Conservation (phyloP, 1,140 invertebrate species). For the Sitobion miscanthi region DNA sequence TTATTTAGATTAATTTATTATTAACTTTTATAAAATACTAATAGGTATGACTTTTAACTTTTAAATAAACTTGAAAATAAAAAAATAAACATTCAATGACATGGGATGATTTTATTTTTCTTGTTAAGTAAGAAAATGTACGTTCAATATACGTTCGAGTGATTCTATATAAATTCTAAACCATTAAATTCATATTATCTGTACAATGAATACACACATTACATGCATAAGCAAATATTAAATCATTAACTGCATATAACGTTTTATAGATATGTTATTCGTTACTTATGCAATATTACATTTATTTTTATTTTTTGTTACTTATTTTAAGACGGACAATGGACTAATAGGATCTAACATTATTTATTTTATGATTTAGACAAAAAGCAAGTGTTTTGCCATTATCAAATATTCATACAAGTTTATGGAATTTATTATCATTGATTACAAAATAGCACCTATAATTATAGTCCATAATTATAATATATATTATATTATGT, state of each 20-base stretch:
- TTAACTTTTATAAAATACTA: too few species aligned
- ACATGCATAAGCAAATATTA: not conserved
- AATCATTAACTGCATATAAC: not conserved
- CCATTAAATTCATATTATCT: not conserved
- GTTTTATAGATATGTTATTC: not conserved
- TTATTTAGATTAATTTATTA: too few species aligned
- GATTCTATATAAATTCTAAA: not conserved
- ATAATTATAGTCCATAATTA: not conserved
- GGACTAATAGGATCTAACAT: not conserved
- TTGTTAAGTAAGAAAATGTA: not conserved
- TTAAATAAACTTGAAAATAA: too few species aligned
- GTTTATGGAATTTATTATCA: not conserved
- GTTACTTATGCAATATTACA: not conserved
- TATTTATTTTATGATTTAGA: not conserved
- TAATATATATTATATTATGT: not conserved
- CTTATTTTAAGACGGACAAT: not conserved
- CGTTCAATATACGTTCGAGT: not conserved
- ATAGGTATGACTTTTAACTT: too few species aligned
- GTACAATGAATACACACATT: not conserved
- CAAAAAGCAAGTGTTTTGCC: not conserved
- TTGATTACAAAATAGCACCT: not conserved
- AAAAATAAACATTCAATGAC: too few species aligned
- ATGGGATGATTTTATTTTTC: not conserved
- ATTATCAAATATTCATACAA: not conserved
- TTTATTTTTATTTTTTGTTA: not conserved